phyloP scores from a whole-genome alignment of 37 sponge, comb jelly and placozoan genomes.

The Petrosia ficiformis region DNA sequence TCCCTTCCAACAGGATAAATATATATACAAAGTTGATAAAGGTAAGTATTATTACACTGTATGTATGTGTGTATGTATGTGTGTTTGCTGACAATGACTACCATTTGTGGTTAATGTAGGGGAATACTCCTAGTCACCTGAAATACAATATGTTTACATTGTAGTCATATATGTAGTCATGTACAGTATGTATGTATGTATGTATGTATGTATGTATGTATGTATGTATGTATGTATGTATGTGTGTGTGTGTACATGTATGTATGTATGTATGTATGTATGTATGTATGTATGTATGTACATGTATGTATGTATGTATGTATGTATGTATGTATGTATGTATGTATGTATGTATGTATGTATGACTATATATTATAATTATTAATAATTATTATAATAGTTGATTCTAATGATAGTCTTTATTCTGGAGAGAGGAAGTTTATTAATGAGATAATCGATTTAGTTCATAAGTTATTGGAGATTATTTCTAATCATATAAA shows the following conservation, averaged over 20 bases:
- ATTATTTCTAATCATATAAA: constrained; percentile 62
- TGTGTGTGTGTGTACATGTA: constrained; percentile 13
- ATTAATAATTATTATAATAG: constrained; percentile 29
- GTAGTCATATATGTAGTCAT: no score
- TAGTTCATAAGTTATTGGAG: constrained; percentile 53
- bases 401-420: constrained; percentile 91
- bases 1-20: neutral
- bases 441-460: constrained; percentile 54
- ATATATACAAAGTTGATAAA: neutral
- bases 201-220: no score
- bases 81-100: no score
- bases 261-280: constrained; percentile 11
- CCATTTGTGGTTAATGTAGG: no score
- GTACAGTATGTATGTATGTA: no score
- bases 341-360: neutral
- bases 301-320: constrained; percentile 18
- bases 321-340: constrained; percentile 33
- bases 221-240: constrained; percentile 15
- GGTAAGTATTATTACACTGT: neutral
- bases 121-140: no score
- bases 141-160: no score
- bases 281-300: constrained; percentile 29
- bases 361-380: neutral
- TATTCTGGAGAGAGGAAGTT: constrained; percentile 91
- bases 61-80: no score